Conservation (phyloP, 2,113 vertebrate genomes). For the Tragulus kanchil region DNA sequence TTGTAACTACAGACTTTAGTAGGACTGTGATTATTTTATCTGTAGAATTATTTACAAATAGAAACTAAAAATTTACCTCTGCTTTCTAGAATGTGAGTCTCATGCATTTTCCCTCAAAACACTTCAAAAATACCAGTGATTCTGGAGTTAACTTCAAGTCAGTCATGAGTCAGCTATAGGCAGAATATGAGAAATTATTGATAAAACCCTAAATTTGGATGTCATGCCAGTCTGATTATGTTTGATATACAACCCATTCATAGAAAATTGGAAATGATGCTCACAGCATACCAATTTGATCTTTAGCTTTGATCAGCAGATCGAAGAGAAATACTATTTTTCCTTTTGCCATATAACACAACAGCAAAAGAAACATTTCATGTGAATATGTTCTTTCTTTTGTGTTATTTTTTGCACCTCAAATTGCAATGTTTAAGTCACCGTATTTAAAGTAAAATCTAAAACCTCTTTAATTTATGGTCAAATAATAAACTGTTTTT, state of each 20-base stretch:
- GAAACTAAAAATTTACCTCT: not conserved
- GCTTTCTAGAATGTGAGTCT: not conserved
- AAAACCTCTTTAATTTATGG: not conserved
- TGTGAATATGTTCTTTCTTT: not conserved
- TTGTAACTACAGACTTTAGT: not conserved
- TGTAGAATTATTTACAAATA: not conserved
- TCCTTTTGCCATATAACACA: not conserved
- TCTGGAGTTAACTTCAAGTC: not conserved
- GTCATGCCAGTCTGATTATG: not conserved
- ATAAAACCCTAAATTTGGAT: conserved; percentile 2
- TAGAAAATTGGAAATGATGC: not conserved
- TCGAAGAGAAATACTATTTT: not conserved
- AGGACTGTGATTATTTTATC: not conserved
- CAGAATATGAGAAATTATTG: not conserved
- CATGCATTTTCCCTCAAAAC: not conserved
- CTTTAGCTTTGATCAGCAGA: not conserved
- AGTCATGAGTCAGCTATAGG: not conserved
- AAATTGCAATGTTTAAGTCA: not conserved
- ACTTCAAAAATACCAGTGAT: not conserved
- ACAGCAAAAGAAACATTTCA: not conserved
- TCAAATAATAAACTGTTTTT: not conserved
- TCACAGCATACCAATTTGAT: not conserved
- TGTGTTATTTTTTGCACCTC: not conserved
- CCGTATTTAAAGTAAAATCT: not conserved
- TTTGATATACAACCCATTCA: conserved; percentile 21